A percentile compares a stretch with the other conserved stretches of the same genome.
Evolutionary conservation across 2,888 invertebrate genomes (phyloP).

Genomic region (Phasia obesa): DNA sequence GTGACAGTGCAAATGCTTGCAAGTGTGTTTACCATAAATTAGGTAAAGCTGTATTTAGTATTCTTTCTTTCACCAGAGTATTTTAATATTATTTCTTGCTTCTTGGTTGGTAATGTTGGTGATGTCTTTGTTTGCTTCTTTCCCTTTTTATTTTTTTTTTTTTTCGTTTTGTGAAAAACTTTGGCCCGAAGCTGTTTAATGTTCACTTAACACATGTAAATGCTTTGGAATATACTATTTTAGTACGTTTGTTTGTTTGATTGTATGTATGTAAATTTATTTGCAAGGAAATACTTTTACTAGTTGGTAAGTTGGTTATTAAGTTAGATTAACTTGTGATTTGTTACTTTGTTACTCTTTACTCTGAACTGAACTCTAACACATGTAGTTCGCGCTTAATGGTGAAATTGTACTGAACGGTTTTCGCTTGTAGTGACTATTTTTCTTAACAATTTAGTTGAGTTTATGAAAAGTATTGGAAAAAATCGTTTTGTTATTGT

Average conservation of each 20-base stretch:
- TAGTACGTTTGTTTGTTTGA: background rate
- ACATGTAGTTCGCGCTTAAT: constrained; percentile 55
- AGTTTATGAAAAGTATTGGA: constrained; percentile 58
- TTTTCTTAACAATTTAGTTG: constrained; percentile 49
- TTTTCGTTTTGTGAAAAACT: constrained; percentile 3
- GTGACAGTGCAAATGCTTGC: constrained; percentile 4
- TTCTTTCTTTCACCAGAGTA: constrained; percentile 29
- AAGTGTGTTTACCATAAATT: constrained; percentile 58
- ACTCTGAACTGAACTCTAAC: constrained; percentile 45
- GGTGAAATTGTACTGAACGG: constrained; percentile 60
- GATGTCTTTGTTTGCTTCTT: too few relatives aligned
- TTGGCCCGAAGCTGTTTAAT: constrained; percentile 52
- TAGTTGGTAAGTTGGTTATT: constrained; percentile 40
- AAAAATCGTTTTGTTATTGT: constrained; percentile 64
- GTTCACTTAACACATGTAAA: constrained; percentile 48
- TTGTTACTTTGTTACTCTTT: constrained; percentile 58
- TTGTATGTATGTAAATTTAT: background rate
- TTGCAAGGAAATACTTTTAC: constrained; percentile 55
- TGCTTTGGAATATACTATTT: constrained; percentile 18
- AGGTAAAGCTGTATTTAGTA: constrained; percentile 62
- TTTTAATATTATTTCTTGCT: constrained; percentile 31
- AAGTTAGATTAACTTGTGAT: constrained; percentile 60
- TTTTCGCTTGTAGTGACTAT: constrained; percentile 40
- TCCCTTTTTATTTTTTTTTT: background rate
- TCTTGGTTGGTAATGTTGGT: background rate